Base-by-base conservation (phyloP, 2,797 vertebrate genomes). In the Avahi laniger region DNA sequence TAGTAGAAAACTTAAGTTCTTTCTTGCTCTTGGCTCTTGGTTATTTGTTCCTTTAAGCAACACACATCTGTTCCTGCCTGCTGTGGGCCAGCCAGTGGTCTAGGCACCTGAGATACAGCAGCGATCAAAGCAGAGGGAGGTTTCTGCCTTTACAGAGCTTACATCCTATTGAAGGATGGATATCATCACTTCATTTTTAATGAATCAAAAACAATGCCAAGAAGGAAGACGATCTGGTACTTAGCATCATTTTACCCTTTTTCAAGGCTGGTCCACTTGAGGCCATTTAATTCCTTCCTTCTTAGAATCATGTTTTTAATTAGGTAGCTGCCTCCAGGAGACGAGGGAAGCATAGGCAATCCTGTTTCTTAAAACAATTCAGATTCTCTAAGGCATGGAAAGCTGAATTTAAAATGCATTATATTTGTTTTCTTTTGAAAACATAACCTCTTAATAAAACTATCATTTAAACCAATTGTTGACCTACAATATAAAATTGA, bases 401-500 rank as follows among this genome's bases (percentile, higher is more conserved):
- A 78, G 41, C 52, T 90, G 18, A 38, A 73, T 90, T 72, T 52
- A 93, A 80, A 73, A 38, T 17, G 50, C 20, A 70, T 69, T 35
- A 24, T 48, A 18, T 72, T 15, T 72, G 38, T 79, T 89, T 35
- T 50, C 28, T 91, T 63, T 63, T 28, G 50, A 83, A 95, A 93
- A 57, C 46, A 43, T 11, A 93, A 33, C 9, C 50, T 85, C 48
- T 59, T 83, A 61, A 61, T 81, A 78, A 92, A 91, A 73, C 6
- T 24, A 83, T 82, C 18, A 5, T 20, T 78, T 48, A 76, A 86
- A 94, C 30, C 12, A 88, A 33, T 15, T 84, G 38, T 43, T 90
- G 11, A 54, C 35, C 43, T 83, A 46, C 14, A 38, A n/a, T 70
- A 63, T 33, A 90, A 94, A 95, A 90, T 89, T 38, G 48, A 83